Base-by-base conservation (phyloP, 2,113 vertebrate genomes). In the Crotophaga sulcirostris region DNA sequence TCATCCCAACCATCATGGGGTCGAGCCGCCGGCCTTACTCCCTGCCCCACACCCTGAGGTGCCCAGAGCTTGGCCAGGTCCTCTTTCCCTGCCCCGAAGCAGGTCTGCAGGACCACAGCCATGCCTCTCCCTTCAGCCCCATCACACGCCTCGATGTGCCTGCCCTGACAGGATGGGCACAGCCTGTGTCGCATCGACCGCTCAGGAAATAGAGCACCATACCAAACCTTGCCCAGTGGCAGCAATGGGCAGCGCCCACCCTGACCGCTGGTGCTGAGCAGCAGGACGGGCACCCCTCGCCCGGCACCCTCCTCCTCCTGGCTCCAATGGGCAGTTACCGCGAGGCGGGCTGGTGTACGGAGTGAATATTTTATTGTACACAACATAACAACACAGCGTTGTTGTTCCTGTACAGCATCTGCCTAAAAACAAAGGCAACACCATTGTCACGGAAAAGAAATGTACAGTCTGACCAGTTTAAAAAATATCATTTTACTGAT, bases 401-500 rank as follows among this genome's bases (percentile, higher is more conserved):
- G 99, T 98, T 98, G 97, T 98, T 93, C 97, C 98, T 99, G 98
- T 99, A 99, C 98, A 99, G 97, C 97, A 97, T 97, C 98, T 98
- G 98, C 98, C 98, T 98, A 93, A 98, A 98, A 99, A 98, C 96
- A 98, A 98, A 98, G 98, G 98, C 98, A 97, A 98, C 97, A 98
- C 96, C 97, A 98, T 96, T 94, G 97, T 98, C 97, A 98, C 89
- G 75, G 97, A 98, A 98, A 99, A 98, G 97, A 98, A 98, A 98
- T 92, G 75, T 96, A 96, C 96, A 97, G 95, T 97, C 97, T 98
- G 97, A 96, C 97, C 66, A 55, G 97, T 96, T 97, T 98, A 98
- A 98, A 99, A 99, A 98, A 98, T 98, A 98, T 96, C 97, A 98
- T 97, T 98, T 99, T 99, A 98, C 98, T 98, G 98, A 98, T 98